Base-by-base conservation (phyloP, 2,113 vertebrate species). In the Perca fluviatilis region DNA sequence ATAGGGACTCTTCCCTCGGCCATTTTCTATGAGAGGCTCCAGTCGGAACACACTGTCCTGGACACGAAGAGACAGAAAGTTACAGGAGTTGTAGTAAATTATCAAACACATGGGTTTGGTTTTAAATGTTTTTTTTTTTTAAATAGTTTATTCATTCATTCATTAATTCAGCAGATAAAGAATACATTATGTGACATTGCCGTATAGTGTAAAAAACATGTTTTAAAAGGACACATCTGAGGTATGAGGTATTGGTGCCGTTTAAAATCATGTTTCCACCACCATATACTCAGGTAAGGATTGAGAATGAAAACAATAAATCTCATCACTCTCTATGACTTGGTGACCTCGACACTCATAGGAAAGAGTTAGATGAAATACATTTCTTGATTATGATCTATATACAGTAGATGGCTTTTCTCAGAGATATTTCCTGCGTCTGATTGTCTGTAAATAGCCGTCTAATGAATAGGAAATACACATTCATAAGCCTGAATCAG, bases 1-100 rank as follows among this genome's bases (percentile, higher is more conserved):
- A 62, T 99, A 99, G 1, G 98, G 98, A 82, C 98, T 99, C 93
- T 99, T 99, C 36, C 98, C 98, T 60, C 98, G 94, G 74, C 98
- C 98, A 51, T 99, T 99, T 94, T 99, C 98, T 87, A 97, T 94
- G 80, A 96, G 95, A 16, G 96, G 93, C 83, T 96, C 97, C 74
- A 99, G 92, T 80, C 95, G 96, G 94, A 99, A 99, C 83, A 97
- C 92, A 74, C 95, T 97, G 91, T 99, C 98, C 98, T 99, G 91
- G 51, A 91, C 21, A 61, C 16, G 75, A n/a, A 91, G 81, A 93
- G 50, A 78, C 19, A 74, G 13, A 80, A 1, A 68, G 46, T 21
- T 18, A 80, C 30, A 66, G 9, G 43, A 69, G 19, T 53, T 47
- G 33, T 60, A 50, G 11, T 6, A 6, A 19, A 43, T 1, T 1